Evolutionary conservation across 2,888 invertebrate genomes (phyloP), one percentile per base, ranked within the genome.

Genomic region (Calliscelio sp.): DNA sequence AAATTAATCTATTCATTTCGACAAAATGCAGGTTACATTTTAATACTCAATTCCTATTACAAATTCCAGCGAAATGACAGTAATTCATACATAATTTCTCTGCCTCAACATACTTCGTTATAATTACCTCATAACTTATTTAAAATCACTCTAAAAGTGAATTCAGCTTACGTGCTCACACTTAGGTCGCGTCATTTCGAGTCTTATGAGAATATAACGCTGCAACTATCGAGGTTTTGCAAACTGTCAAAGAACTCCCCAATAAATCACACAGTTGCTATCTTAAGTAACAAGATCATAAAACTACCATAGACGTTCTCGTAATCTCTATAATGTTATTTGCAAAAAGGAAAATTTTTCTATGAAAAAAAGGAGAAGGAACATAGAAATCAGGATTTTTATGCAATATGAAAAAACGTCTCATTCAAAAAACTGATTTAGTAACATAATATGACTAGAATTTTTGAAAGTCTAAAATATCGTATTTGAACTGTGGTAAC

Each of bases 201-300:
- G 11, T 49, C 8, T 73, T 61, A 51, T 55, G 41, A 20, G 55
- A 70, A 70, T 44, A 11, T 24, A 49, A 61, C 63, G 25, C 25
- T 24, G 25, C 11, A 46, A 59, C 46, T 59, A 61, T 63, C 51
- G 65, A 32, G 57, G 44, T 66, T 57, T 57, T 46, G 66, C 75
- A 22, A 75, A 75, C 65, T 75, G 75, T 66, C 75, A 63, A 75
- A 75, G 65, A 63, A 44, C 41, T 57, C 22, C 28, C 35, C 35
- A 24, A 75, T 75, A 75, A 75, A 75, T 75, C 66, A 75, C 66
- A n/a, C 41, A 22, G 24, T 14, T 25, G 46, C 16, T 46, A 75
- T 55, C 65, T 66, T 66, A 75, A 66, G 57, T 66, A 75, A 75
- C 75, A 75, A 66, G 55, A 75, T 66, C 66, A 63, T 66, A 57